Conservation (phyloP, 2,113 vertebrate species). For the Neotoma lepida region DNA sequence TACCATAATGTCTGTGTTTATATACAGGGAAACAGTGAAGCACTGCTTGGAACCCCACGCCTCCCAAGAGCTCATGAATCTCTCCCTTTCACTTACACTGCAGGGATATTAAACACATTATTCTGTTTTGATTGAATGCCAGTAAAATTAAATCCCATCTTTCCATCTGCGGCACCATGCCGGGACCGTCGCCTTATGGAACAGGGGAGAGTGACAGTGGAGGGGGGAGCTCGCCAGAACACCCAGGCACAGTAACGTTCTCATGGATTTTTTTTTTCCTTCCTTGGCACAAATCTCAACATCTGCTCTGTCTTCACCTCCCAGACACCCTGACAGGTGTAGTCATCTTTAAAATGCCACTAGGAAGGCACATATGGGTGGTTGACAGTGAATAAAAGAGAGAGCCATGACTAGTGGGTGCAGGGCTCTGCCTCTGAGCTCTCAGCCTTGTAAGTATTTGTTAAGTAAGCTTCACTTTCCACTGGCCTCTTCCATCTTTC, state of each 20-base stretch:
- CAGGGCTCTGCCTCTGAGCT: slow-evolving; percentile 67
- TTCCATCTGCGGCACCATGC: slow-evolving; percentile 29
- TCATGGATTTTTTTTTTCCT: slow-evolving; percentile 78
- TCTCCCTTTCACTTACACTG: slow-evolving; percentile 72
- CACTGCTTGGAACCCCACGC: slow-evolving; percentile 63
- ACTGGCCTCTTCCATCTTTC: slow-evolving; percentile 37
- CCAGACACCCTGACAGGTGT: slow-evolving; percentile 88
- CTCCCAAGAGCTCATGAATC: slow-evolving; percentile 78
- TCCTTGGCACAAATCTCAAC: slow-evolving; percentile 84
- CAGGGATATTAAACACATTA: slow-evolving; percentile 86
- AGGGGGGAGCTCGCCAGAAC: slow-evolving; percentile 58
- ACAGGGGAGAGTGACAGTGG: background rate
- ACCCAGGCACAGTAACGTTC: slow-evolving; percentile 76
- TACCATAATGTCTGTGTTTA: slow-evolving; percentile 49
- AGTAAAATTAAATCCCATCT: slow-evolving; percentile 79
- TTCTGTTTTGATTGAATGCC: slow-evolving; percentile 82
- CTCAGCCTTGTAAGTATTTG: slow-evolving; percentile 75
- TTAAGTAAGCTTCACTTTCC: slow-evolving; percentile 71
- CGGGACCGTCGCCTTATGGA: slow-evolving; percentile 19
- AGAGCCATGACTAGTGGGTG: slow-evolving; percentile 56
- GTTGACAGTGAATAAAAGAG: slow-evolving; percentile 80
- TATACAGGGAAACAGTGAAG: slow-evolving; percentile 49
- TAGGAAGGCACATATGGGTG: slow-evolving; percentile 83
- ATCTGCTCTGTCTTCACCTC: slow-evolving; percentile 86
- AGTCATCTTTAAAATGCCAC: slow-evolving; percentile 66